phyloP scores from a whole-genome alignment of 2,797 vertebrate genomes.

The Paratrypauchen microcephalus region DNA sequence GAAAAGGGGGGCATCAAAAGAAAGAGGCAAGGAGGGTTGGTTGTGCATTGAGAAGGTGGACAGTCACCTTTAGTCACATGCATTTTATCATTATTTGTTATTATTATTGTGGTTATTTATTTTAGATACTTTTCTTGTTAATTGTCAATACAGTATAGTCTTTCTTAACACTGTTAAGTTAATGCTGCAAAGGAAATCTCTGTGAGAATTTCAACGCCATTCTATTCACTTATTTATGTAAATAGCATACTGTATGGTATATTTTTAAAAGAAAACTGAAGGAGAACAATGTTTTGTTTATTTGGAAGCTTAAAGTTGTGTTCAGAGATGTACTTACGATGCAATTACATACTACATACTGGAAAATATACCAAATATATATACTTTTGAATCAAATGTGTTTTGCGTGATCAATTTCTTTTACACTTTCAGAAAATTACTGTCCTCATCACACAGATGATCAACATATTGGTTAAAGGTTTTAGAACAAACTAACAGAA shows the following conservation, averaged over 20 bases:
- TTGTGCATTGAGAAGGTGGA: too few species aligned
- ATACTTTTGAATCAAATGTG: slow-evolving; percentile 30
- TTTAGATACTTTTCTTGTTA: not conserved
- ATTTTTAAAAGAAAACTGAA: slow-evolving; percentile 10
- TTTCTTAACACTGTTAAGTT: not conserved
- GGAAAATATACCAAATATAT: slow-evolving; percentile 2
- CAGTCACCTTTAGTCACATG: slow-evolving; percentile 5
- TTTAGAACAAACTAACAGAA: slow-evolving; percentile 42
- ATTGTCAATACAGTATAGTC: not conserved
- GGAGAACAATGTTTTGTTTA: slow-evolving; percentile 13
- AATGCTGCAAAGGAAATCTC: not conserved
- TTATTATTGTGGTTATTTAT: slow-evolving; percentile 3
- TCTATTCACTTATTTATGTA: not conserved
- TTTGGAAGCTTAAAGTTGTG: not conserved
- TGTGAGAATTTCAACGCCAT: not conserved
- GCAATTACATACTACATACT: slow-evolving; percentile 4
- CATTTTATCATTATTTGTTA: not conserved
- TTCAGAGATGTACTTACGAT: not conserved
- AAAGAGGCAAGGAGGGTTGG: too few species aligned
- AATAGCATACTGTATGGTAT: not conserved
- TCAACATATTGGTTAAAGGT: slow-evolving; percentile 28
- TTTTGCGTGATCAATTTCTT: not conserved
- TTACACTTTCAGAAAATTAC: not conserved
- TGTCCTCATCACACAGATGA: not conserved
- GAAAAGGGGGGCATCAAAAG: too few species aligned